Percentiles rank a stretch among this genome's conserved stretches.
Conservation (phyloP, 2,888 invertebrate genomes). For the Apamea anceps region DNA sequence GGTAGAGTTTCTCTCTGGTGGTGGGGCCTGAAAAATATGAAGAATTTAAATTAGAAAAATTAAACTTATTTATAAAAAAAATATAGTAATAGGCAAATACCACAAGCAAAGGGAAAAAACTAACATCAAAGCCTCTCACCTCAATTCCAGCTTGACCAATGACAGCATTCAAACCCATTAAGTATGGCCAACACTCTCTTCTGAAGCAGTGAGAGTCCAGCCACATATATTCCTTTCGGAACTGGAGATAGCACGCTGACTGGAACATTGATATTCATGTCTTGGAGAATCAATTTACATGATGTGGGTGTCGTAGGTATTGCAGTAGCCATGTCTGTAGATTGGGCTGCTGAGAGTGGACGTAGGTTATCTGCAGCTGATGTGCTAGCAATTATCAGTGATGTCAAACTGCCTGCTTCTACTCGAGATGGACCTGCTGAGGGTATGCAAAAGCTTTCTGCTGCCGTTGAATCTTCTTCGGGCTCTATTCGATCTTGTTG, state of each 20-base stretch:
- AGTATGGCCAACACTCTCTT: constrained; percentile 30
- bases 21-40: neutral
- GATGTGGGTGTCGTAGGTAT: no score
- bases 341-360: no score
- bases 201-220: constrained; percentile 1
- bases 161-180: constrained; percentile 27
- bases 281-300: no score
- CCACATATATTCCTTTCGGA: no score
- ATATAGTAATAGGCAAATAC: neutral
- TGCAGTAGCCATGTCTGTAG: no score
- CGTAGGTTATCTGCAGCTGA: no score
- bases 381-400: no score
- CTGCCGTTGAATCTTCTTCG: constrained; percentile 19
- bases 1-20: neutral
- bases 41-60: neutral
- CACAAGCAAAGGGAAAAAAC: neutral
- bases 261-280: no score
- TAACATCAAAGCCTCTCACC: constrained; percentile 17
- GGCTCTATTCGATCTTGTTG: constrained; percentile 42
- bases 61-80: neutral
- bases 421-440: no score
- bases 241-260: no score
- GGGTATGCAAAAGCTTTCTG: no score
- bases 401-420: no score
- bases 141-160: constrained; percentile 19